Base-by-base conservation (phyloP, 2,797 vertebrate species). In the Micropoecilia bifurca region DNA sequence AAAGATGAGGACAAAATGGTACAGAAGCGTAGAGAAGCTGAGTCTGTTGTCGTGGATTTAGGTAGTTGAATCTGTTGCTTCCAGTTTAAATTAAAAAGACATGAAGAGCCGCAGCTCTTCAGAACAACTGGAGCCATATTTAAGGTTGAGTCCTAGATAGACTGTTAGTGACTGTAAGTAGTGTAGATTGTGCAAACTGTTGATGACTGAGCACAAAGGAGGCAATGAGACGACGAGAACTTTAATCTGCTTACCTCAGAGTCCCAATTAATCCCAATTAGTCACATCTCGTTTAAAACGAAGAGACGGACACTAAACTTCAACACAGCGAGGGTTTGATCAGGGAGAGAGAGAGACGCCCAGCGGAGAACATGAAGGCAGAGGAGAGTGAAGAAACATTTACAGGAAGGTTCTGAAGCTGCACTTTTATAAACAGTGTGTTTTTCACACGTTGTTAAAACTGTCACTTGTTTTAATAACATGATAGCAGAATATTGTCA, bases 111-210 rank as follows among this genome's bases (percentile, higher is more conserved):
- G 6, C 68, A 80, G 85, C 10, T 3, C 71, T 77, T 46, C 36
- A n/a, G 43, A 59, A 89, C 87, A 87, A 84, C 79, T 85, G 84
- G 87, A 91, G 90, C 88, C 78, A 75, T 43, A 88, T 83, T 85
- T 74, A 39, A 18, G 4, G n/a, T 72, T 85, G 85, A 84, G 79
- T 85, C 76, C 33, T 91, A 84, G 89, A 46, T 89, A 86, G 90
- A 75, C 83, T 86, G 86, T 33, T 93, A 92, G 92, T 89, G 57
- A 81, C 77, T 85, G 90, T 93, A 85, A 71, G 89, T 92, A 92
- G 92, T 80, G 88, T 91, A 94, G 91, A 81, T 85, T 18, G 69
- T 90, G 75, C 69, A 72, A 72, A 77, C 72, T 85, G 50, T 22
- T 90, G 86, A 82, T 87, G 82, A 82, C 68, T 77, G 84, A 93